phyloP scores from a whole-genome alignment of 2,113 vertebrate genomes.

The Elephantulus edwardii region DNA sequence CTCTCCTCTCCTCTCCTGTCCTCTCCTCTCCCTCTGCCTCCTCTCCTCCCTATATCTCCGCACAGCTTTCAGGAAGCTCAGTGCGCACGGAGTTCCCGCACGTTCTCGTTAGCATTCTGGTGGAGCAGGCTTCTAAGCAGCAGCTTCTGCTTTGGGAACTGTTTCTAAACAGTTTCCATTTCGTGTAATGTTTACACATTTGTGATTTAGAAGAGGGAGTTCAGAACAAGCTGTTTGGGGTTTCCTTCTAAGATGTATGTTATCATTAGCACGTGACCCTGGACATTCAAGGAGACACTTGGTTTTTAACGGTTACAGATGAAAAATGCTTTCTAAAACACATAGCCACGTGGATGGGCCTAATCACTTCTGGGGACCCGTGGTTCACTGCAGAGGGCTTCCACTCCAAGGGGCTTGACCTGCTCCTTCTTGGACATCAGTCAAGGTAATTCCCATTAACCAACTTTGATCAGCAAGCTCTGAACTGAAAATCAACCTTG shows the following conservation, averaged over 20 bases:
- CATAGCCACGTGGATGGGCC: background rate
- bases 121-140: background rate
- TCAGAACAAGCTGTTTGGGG: background rate
- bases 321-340: background rate
- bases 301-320: background rate
- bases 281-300: background rate
- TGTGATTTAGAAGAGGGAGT: slow-evolving; percentile 20
- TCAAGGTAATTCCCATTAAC: background rate
- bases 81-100: background rate
- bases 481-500: background rate
- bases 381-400: background rate
- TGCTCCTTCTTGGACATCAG: background rate
- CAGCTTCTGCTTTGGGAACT: slow-evolving; percentile 26
- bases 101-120: background rate
- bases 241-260: background rate
- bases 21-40: too few relatives aligned
- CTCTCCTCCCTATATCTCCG: background rate
- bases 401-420: background rate
- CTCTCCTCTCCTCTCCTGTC: background rate
- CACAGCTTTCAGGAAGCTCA: background rate
- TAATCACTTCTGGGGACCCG: background rate
- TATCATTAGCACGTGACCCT: background rate
- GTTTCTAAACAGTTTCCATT: slow-evolving; percentile 36
- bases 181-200: background rate
- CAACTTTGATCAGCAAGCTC: background rate